Conservation (phyloP, 1,140 invertebrate species). For the Sarcophaga bullata region DNA sequence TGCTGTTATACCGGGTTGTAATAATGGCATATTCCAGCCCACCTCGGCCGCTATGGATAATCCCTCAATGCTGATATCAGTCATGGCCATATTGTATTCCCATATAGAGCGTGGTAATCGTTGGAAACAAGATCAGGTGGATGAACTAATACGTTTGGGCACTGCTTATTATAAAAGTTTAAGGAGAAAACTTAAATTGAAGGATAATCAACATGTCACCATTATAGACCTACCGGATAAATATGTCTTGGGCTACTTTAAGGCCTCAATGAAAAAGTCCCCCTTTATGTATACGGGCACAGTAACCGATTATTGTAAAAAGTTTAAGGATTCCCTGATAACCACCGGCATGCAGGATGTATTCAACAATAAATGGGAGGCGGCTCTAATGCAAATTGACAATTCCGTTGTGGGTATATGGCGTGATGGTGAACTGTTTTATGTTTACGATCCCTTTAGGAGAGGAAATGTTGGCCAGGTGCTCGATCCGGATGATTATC, state of each 20-base stretch:
- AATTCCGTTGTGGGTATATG: slow-evolving; percentile 64
- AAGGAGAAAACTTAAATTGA: slow-evolving; percentile 56
- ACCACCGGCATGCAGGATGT: slow-evolving; percentile 60
- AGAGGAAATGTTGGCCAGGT: slow-evolving; percentile 55
- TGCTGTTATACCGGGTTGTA: slow-evolving; percentile 55
- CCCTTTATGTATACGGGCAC: slow-evolving; percentile 60
- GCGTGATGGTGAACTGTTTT: slow-evolving; percentile 66
- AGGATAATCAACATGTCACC: slow-evolving; percentile 60
- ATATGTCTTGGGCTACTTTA: slow-evolving; percentile 60
- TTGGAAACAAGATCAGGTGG: slow-evolving; percentile 55
- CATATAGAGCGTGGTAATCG: slow-evolving; percentile 56
- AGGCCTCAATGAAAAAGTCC: slow-evolving; percentile 56
- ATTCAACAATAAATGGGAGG: slow-evolving; percentile 60
- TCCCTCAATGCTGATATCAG: slow-evolving; percentile 55
- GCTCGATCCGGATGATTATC: slow-evolving; percentile 59
- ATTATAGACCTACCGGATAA: slow-evolving; percentile 59
- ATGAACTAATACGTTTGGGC: slow-evolving; percentile 58
- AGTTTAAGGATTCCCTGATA: slow-evolving; percentile 61
- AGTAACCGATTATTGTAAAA: slow-evolving; percentile 57
- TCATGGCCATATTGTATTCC: slow-evolving; percentile 57
- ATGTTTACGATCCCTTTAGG: slow-evolving; percentile 67
- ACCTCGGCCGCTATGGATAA: slow-evolving; percentile 57
- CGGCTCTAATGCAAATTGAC: slow-evolving; percentile 65
- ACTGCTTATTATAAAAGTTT: slow-evolving; percentile 58
- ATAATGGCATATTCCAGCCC: slow-evolving; percentile 57